A percentile compares a stretch with the other conserved stretches of the same genome.
Evolutionary conservation across 2,113 vertebrate species (phyloP).

Genomic region (Columba livia): DNA sequence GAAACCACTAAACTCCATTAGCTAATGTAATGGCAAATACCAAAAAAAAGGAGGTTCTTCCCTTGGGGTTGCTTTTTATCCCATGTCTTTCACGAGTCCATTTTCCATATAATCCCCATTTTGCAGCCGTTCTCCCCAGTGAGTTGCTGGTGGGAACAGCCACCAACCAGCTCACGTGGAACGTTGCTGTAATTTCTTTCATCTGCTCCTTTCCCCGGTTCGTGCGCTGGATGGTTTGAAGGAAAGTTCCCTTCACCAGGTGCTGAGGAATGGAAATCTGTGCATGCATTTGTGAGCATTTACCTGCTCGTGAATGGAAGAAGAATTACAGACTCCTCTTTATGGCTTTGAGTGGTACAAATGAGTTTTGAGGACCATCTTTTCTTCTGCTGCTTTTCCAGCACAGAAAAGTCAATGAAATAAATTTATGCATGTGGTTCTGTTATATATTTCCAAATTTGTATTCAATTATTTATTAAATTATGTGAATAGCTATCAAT

Average conservation of each 20-base stretch:
- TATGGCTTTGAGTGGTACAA: background rate
- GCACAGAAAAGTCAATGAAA: background rate
- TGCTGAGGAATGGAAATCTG: constrained; percentile 13
- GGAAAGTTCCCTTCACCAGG: background rate
- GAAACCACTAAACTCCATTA: constrained; percentile 42
- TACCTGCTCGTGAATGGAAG: background rate
- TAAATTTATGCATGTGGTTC: accelerated
- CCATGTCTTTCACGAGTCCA: constrained; percentile 8
- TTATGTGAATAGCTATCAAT: background rate
- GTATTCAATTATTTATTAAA: background rate
- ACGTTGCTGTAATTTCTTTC: constrained; percentile 54
- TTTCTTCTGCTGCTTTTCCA: background rate
- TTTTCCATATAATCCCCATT: constrained; percentile 1
- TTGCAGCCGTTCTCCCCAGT: background rate
- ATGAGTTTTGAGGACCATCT: background rate
- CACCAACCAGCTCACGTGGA: constrained; percentile 24
- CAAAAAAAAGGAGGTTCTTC: background rate
- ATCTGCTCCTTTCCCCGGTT: constrained; percentile 11
- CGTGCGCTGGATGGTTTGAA: background rate
- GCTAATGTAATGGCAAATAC: constrained; percentile 38
- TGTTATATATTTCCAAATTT: background rate
- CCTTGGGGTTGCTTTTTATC: background rate
- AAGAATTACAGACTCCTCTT: background rate
- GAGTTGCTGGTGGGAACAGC: background rate
- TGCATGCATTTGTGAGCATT: background rate